These are phyloP conservation scores for Tetraneura akinire DNA, from an alignment of 1,140 invertebrate genomes.

Conservation along the genomic window DNA sequence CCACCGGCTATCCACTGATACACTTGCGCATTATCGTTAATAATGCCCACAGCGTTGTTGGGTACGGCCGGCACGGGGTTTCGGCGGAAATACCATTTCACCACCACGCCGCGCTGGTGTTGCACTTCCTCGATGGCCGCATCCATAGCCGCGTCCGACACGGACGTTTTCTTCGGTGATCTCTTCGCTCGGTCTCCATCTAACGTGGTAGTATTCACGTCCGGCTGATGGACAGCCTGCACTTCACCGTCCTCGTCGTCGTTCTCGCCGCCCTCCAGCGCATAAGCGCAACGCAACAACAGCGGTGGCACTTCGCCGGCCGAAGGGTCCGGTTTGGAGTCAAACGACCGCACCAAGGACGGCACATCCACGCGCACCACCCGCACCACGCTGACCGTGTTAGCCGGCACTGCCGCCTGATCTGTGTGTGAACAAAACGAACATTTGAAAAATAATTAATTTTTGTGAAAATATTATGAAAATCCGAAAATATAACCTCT, in stretches of 20 bases:
- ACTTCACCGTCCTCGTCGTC: constrained; percentile 22
- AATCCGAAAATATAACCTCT: too few species aligned
- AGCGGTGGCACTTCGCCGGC: not conserved
- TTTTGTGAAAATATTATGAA: too few species aligned
- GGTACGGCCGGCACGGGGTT: not conserved
- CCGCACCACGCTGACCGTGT: not conserved
- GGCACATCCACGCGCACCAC: constrained; percentile 34
- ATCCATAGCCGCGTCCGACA: not conserved
- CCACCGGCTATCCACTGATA: constrained; percentile 42
- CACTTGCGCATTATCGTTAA: constrained; percentile 30
- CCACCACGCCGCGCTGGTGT: constrained; percentile 4
- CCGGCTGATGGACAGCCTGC: not conserved
- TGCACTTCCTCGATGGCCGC: constrained; percentile 16
- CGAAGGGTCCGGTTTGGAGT: not conserved
- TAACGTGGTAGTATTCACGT: not conserved
- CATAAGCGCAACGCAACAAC: constrained; percentile 24
- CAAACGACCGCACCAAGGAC: constrained; percentile 8
- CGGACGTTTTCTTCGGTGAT: not conserved
- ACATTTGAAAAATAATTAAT: too few species aligned
- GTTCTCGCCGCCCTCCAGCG: constrained; percentile 19
- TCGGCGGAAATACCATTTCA: constrained; percentile 36
- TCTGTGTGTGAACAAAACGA: not conserved
- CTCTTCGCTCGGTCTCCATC: not conserved
- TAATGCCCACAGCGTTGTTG: not conserved
- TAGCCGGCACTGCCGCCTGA: not conserved